These are phyloP conservation scores for Yponomeuta evonymella DNA, from an alignment of 2,888 invertebrate genomes.

Conservation along the genomic window DNA sequence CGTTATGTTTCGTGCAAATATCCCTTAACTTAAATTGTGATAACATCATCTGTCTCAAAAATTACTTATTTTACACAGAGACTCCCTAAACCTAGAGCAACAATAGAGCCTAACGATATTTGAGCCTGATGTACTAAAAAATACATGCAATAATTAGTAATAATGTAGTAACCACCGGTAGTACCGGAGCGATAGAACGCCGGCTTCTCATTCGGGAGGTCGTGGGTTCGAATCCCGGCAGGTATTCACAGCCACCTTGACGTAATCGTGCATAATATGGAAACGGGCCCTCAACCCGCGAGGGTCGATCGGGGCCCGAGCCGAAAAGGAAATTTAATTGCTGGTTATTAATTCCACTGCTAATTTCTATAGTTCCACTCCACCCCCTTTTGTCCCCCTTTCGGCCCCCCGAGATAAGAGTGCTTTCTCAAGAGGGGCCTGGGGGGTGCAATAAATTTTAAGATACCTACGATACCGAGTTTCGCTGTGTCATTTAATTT, in stretches of 20 bases:
- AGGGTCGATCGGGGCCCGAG: slow-evolving; percentile 15
- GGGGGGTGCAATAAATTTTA: slow-evolving; percentile 23
- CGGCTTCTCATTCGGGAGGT: too few relatives aligned
- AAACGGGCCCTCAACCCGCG: neutral
- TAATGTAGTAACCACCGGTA: too few relatives aligned
- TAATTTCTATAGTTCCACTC: slow-evolving; percentile 39
- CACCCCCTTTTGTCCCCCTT: slow-evolving; percentile 8
- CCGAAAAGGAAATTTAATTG: slow-evolving; percentile 37
- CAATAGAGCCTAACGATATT: too few relatives aligned
- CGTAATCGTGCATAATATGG: neutral
- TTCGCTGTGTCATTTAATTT: slow-evolving; percentile 9
- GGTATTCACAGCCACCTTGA: neutral
- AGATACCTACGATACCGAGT: slow-evolving; percentile 12
- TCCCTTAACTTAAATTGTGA: neutral
- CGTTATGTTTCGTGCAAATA: neutral
- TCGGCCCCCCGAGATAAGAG: slow-evolving; percentile 18
- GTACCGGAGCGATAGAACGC: too few relatives aligned
- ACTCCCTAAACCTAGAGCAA: too few relatives aligned
- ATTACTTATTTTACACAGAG: neutral
- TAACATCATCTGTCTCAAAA: neutral
- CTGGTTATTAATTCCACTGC: slow-evolving; percentile 45
- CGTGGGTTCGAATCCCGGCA: too few relatives aligned
- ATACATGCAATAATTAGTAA: too few relatives aligned
- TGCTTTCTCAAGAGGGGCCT: slow-evolving; percentile 21
- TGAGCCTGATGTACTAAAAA: too few relatives aligned